phyloP scores from a whole-genome alignment of 2,888 invertebrate genomes.

The Rambutsinella grinnellia region DNA sequence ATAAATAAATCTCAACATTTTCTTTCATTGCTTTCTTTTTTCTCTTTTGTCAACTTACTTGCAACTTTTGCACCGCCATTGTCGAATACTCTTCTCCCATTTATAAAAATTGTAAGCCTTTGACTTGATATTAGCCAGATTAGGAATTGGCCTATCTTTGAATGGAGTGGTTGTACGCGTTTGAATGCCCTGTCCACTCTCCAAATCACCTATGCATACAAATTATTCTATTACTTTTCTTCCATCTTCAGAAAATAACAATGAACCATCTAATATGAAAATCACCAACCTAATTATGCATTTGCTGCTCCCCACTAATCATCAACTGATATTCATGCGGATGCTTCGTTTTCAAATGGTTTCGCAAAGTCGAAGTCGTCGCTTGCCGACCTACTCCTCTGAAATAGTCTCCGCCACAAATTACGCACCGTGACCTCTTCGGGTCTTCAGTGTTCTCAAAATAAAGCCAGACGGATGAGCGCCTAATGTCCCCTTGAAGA shows the following conservation, averaged over 20 bases:
- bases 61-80: conserved; percentile 30
- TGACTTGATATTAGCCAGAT: conserved; percentile 6
- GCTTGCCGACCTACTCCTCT: background rate
- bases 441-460: conserved; percentile 15
- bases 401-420: conserved; percentile 12
- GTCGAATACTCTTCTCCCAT: conserved; percentile 28
- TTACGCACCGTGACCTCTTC: background rate
- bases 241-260: too few relatives aligned
- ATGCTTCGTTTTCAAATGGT: background rate
- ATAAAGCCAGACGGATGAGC: conserved; percentile 14
- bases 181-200: too few relatives aligned
- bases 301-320: too few relatives aligned
- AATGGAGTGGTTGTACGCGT: too few relatives aligned
- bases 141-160: conserved; percentile 7
- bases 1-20: background rate
- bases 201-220: too few relatives aligned
- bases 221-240: too few relatives aligned
- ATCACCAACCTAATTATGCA: too few relatives aligned
- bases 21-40: background rate
- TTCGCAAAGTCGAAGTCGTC: background rate
- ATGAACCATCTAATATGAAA: too few relatives aligned
- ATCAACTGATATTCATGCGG: background rate
- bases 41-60: conserved; percentile 32
- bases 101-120: conserved; percentile 24
- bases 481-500: background rate